Evolutionary conservation across 2,888 invertebrate genomes (phyloP).

Genomic region (Gastrophysa polygoni): DNA sequence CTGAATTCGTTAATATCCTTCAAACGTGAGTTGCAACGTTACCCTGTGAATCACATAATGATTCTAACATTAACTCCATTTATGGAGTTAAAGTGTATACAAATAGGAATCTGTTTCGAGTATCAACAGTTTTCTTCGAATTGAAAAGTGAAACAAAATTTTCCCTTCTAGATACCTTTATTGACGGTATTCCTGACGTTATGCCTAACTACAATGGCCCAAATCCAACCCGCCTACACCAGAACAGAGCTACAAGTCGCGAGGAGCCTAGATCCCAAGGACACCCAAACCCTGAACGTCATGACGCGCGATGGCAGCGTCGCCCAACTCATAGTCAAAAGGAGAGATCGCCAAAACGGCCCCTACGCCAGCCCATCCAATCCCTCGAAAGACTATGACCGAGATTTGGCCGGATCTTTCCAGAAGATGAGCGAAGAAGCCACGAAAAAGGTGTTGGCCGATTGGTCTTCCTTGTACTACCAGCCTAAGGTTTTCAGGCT

Average conservation of each 20-base stretch:
- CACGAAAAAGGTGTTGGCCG: conserved; percentile 47
- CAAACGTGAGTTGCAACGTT: too few relatives aligned
- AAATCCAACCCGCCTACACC: conserved; percentile 64
- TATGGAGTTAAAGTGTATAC: too few relatives aligned
- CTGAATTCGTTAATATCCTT: too few relatives aligned
- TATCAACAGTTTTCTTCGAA: too few relatives aligned
- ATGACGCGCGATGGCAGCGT: conserved; percentile 76
- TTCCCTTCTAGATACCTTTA: not conserved
- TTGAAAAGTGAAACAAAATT: too few relatives aligned
- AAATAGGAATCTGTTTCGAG: too few relatives aligned
- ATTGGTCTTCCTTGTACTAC: conserved; percentile 54
- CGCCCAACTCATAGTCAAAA: conserved; percentile 78
- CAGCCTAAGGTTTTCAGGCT: conserved; percentile 50
- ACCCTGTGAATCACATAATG: too few relatives aligned
- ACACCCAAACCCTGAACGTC: conserved; percentile 78
- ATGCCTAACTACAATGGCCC: not conserved
- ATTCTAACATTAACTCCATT: too few relatives aligned
- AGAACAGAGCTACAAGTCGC: conserved; percentile 79
- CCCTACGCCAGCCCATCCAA: conserved; percentile 34
- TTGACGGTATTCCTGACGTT: not conserved
- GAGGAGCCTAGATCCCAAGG: conserved; percentile 76
- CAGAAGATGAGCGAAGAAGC: not conserved
- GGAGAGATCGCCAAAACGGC: conserved; percentile 64
- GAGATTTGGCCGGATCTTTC: conserved; percentile 12
- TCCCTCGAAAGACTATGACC: conserved; percentile 3